Base-by-base conservation (phyloP, 2,888 invertebrate genomes). In the Coenonympha arcania region DNA sequence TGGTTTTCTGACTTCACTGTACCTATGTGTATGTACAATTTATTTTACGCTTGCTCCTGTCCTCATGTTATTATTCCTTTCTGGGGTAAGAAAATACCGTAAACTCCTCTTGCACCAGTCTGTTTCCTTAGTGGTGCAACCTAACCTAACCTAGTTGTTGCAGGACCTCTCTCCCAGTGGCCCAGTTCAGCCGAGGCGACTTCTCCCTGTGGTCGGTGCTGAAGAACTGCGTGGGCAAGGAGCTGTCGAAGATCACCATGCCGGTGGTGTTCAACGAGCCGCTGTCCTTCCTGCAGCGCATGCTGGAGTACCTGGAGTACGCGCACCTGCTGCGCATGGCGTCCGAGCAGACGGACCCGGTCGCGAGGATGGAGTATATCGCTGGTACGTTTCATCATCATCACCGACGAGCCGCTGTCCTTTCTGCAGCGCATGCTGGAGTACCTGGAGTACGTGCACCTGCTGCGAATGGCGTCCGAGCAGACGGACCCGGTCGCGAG, bases 231-330 rank as follows among this genome's bases (percentile, higher is more conserved):
- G 94, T 96, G 62, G 94, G 95, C 68, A 94, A 94, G 87, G 97
- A 98, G 82, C 88, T 98, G 62, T 95, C 95, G 73, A 96, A 96
- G 88, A 96, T 97, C 79, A 95, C 96, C 28, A 96, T 98, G 95
- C 98, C 98, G 55, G 95, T 98, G 59, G 93, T 95, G 60, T 96
- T 98, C 87, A 98, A 98, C 85, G 98, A 98, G 80, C 98, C 98
- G 6, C 87, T 98, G 55, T 95, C 95, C 65, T 97, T 98, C 83
- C 91, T 98, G 31, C 97, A 98, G 88, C 89, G 98, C 52, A 92
- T 98, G 85, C 91, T 95, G 31, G 98, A 98, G 83, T 96, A 96
- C 71, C 91, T 98, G 90, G 97, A 98, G 77, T 98, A 98, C 69
- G 91, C 94, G 5, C 82, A 88, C 42, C 75, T 89, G 33, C 86